phyloP scores from a whole-genome alignment of 1,140 invertebrate species.

The Drosophila dunni region DNA sequence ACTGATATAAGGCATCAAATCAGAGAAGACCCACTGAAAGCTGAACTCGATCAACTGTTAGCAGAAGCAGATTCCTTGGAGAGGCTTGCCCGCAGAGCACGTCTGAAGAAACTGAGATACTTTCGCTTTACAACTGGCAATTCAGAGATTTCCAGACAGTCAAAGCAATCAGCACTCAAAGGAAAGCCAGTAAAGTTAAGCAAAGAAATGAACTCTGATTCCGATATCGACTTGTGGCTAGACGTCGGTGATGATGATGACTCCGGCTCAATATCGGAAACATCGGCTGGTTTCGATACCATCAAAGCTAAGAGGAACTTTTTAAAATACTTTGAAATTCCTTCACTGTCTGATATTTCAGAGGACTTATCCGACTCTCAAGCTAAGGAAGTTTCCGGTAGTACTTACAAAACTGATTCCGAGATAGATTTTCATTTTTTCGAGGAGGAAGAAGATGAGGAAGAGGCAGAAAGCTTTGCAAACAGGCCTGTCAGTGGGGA shows the following conservation, averaged over 20 bases:
- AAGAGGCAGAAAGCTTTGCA: not conserved
- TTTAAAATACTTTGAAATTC: conserved; percentile 21
- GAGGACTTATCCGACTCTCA: conserved; percentile 3
- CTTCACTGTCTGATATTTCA: conserved; percentile 30
- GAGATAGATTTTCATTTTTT: not conserved
- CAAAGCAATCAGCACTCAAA: no score
- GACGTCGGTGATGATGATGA: conserved; percentile 16
- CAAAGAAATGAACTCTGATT: not conserved
- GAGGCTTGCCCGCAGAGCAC: not conserved
- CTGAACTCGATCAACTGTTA: not conserved
- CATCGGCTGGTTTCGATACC: conserved; percentile 8
- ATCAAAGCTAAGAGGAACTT: conserved; percentile 30
- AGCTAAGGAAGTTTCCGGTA: not conserved
- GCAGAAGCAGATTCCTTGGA: not conserved
- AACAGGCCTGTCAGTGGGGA: not conserved
- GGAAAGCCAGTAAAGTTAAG: not conserved
- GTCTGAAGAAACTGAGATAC: conserved; percentile 14
- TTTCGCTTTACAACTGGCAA: conserved; percentile 8
- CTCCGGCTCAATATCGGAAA: not conserved
- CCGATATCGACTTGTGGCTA: conserved; percentile 2
- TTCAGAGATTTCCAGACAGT: not conserved
- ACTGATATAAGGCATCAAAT: not conserved
- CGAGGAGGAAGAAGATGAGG: not conserved
- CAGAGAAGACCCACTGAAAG: not conserved
- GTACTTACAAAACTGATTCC: not conserved